Percentiles rank a stretch among this genome's conserved stretches.
Evolutionary conservation across 2,888 invertebrate species (phyloP).

Genomic region (Polymixis lichenea): DNA sequence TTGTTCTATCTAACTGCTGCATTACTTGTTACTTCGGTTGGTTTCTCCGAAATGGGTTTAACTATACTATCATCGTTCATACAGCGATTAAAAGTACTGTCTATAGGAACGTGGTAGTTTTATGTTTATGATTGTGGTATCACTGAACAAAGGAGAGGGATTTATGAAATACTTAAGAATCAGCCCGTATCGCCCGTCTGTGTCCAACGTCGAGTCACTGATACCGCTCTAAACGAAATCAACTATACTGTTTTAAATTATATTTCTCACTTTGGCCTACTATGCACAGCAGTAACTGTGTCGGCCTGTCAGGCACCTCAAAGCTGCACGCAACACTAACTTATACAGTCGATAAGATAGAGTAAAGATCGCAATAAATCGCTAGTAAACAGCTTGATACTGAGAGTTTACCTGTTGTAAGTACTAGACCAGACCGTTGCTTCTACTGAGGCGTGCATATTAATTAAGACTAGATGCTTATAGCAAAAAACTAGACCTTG

Average conservation of each 20-base stretch:
- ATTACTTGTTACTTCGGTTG: constrained; percentile 24
- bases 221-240: neutral
- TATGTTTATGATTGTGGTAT: neutral
- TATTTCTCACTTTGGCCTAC: neutral
- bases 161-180: neutral
- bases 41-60: neutral
- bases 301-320: constrained; percentile 26
- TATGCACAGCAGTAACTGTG: constrained; percentile 8
- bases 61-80: constrained; percentile 11
- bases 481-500: neutral
- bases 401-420: neutral
- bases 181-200: neutral
- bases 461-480: constrained; percentile 11
- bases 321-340: constrained; percentile 55
- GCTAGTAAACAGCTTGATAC: constrained; percentile 29
- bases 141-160: neutral
- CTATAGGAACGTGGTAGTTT: too few species aligned
- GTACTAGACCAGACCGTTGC: constrained; percentile 16
- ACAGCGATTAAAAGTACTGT: too few species aligned
- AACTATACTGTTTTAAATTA: neutral
- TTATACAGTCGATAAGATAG: constrained; percentile 50
- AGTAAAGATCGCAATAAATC: constrained; percentile 57
- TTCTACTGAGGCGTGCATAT: constrained; percentile 10
- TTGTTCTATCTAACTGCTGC: constrained; percentile 36
- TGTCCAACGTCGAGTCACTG: constrained; percentile 1